phyloP scores from a whole-genome alignment of 2,797 vertebrate genomes.

The Coregonus suidteri region DNA sequence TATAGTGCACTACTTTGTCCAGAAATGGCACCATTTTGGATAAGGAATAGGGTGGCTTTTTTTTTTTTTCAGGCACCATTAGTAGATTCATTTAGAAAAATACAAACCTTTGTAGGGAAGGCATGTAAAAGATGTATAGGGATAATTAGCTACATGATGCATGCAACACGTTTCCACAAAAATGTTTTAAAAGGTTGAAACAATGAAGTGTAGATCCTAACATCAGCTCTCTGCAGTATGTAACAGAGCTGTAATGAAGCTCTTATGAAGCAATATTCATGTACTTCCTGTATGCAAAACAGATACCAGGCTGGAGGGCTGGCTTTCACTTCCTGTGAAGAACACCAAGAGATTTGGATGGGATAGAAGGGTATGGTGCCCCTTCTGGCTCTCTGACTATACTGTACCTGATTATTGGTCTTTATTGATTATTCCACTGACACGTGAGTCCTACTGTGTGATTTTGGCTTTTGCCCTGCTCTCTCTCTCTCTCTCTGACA shows the following conservation, averaged over 20 bases:
- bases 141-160: no score
- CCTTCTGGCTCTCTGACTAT: no score
- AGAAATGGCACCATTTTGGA: no score
- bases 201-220: neutral
- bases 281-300: constrained; percentile 35
- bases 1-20: no score
- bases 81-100: neutral
- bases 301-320: constrained; percentile 91
- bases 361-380: constrained; percentile 88
- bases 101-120: neutral
- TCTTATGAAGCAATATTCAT: neutral
- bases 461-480: no score
- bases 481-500: constrained; percentile 54
- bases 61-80: neutral
- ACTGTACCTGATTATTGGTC: no score
- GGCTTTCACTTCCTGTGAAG: constrained; percentile 89
- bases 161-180: no score
- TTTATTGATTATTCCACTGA: no score
- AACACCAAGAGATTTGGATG: constrained; percentile 96
- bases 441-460: no score
- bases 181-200: neutral
- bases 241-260: neutral
- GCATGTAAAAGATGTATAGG: neutral
- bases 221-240: neutral
- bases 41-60: neutral